phyloP scores from a whole-genome alignment of 1,140 invertebrate species.

The Macrotrachela quadricornifera region DNA sequence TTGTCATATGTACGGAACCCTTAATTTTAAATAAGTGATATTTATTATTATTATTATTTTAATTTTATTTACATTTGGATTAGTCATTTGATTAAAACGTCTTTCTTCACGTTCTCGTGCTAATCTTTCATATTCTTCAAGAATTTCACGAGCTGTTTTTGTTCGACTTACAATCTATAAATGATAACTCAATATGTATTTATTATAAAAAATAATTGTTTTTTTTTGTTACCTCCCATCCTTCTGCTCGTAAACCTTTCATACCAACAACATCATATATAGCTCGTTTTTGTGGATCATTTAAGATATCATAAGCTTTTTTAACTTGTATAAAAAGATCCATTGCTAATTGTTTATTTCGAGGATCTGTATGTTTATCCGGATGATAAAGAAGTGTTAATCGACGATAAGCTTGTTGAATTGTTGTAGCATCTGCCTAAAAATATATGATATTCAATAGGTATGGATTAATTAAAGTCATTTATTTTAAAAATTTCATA shows the following conservation, averaged over 20 bases:
- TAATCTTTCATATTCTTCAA: conserved; percentile 73
- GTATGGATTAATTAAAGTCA: too few relatives aligned
- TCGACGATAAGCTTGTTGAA: conserved; percentile 5
- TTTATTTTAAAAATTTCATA: too few relatives aligned
- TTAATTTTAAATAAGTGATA: too few relatives aligned
- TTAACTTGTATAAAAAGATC: conserved; percentile 3
- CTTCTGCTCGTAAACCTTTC: conserved; percentile 4
- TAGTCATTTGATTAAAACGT: conserved; percentile 58
- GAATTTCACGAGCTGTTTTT: conserved; percentile 70
- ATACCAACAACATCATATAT: conserved; percentile 9
- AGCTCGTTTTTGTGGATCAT: conserved; percentile 6
- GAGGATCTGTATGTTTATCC: conserved; percentile 5
- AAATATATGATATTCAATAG: too few relatives aligned
- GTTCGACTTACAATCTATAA: conserved; percentile 49
- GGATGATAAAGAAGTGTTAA: conserved; percentile 6
- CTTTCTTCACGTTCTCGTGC: conserved; percentile 55
- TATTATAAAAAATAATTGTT: too few relatives aligned
- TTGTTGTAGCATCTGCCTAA: conserved; percentile 1
- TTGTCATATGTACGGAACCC: too few relatives aligned
- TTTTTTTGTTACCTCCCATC: too few relatives aligned
- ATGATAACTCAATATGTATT: too few relatives aligned
- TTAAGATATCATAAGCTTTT: conserved; percentile 7
- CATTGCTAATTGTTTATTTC: conserved; percentile 1
- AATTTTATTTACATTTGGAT: conserved; percentile 43
- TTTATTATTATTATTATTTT: too few relatives aligned